phyloP scores from a whole-genome alignment of 2,888 invertebrate species.

The Drosophila sordidula region DNA sequence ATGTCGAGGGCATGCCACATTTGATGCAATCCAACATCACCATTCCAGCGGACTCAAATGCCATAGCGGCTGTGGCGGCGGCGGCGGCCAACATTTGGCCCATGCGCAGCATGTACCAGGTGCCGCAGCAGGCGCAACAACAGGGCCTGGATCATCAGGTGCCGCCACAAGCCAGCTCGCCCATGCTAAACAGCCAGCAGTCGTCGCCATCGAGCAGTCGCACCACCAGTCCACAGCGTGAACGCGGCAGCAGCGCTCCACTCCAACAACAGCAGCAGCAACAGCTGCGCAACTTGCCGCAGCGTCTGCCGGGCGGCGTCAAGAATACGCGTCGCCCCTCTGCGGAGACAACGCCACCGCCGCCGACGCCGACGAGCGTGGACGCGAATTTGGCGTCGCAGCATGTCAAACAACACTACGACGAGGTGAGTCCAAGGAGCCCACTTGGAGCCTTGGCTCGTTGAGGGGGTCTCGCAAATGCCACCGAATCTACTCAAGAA shows the following conservation, averaged over 20 bases:
- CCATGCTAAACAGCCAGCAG: conserved; percentile 88
- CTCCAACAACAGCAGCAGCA: conserved; percentile 65
- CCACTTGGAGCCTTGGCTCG: too few species aligned
- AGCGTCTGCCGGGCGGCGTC: conserved; percentile 74
- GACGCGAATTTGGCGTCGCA: conserved; percentile 77
- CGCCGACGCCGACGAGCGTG: conserved; percentile 61
- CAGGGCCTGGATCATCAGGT: conserved; percentile 70
- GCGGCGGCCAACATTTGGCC: conserved; percentile 70
- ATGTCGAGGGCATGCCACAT: conserved; percentile 83
- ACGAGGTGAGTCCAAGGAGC: conserved; percentile 76
- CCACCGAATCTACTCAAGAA: too few species aligned
- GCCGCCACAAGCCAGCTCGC: conserved; percentile 88
- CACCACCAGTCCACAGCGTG: conserved; percentile 88
- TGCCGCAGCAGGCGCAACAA: conserved; percentile 55
- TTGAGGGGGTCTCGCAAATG: too few species aligned
- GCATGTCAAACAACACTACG: conserved; percentile 77
- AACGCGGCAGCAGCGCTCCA: conserved; percentile 59
- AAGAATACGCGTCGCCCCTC: conserved; percentile 84
- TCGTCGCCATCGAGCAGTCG: conserved; percentile 93
- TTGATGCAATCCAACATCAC: conserved; percentile 84
- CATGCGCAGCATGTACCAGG: conserved; percentile 66
- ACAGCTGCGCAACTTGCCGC: conserved; percentile 79
- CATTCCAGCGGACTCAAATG: conserved; percentile 83
- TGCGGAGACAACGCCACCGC: conserved; percentile 82
- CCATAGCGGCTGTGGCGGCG: conserved; percentile 63